These are phyloP conservation scores for Micropoecilia bifurca DNA, from an alignment of 2,797 vertebrate species.

Conservation along the genomic window DNA sequence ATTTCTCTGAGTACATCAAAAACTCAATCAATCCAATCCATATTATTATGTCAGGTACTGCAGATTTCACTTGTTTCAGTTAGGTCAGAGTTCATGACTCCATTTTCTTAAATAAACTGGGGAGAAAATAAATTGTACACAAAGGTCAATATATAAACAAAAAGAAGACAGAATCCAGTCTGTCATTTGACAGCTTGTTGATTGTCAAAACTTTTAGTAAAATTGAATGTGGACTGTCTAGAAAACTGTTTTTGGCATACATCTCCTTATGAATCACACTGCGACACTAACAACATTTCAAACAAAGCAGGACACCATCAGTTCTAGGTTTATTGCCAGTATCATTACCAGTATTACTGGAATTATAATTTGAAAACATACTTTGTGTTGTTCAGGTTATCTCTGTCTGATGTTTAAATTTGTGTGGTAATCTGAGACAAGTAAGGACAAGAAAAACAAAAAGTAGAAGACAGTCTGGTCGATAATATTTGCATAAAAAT, in stretches of 20 bases:
- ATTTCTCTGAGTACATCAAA: not conserved
- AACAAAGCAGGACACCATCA: too few species aligned
- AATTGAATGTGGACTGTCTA: not conserved
- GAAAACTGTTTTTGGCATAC: not conserved
- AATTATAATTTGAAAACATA: not conserved
- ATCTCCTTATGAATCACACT: not conserved
- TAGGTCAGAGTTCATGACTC: not conserved
- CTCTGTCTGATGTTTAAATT: not conserved
- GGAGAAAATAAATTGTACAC: not conserved
- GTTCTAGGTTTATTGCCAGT: too few species aligned
- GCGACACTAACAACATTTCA: not conserved
- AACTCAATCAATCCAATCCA: not conserved
- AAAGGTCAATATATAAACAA: not conserved
- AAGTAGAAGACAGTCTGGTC: not conserved
- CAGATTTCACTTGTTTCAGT: not conserved
- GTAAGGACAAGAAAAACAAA: not conserved
- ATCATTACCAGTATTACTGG: too few species aligned
- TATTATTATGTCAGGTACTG: not conserved
- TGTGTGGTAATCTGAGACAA: not conserved
- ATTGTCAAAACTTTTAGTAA: not conserved
- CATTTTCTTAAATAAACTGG: not conserved
- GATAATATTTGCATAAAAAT: not conserved
- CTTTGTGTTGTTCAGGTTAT: not conserved
- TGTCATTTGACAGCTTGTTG: not conserved
- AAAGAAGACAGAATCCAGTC: not conserved